Evolutionary conservation across 2,888 invertebrate species (phyloP), one percentile per base, ranked within the genome.

Genomic region (Lycaena phlaeas): DNA sequence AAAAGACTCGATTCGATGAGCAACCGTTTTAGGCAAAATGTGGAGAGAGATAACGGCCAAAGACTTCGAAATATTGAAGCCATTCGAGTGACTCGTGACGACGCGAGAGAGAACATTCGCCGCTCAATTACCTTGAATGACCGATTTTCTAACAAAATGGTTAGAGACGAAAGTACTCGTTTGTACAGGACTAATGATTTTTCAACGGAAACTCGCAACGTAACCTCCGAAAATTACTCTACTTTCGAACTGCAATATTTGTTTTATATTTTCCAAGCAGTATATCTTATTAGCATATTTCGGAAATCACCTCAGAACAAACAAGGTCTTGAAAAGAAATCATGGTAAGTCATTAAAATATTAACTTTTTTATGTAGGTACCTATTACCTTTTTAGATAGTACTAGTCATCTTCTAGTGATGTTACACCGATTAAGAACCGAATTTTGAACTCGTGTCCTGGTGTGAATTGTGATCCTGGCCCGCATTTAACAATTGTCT

Each of bases 181-280:
- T 22, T 9, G 2, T 22, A 22, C 22, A 22, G 22, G 9, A 22
- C 22, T 9, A 22, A 22, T 5, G 22, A 22, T 22, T 30, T 17
- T 22, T 22, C 11, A 6, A 34, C n/a, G 6, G 11, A 18, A 7
- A 3, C 34, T 11, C 34, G 12, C 11, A 2, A 17, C 9, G 18
- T 7, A 12, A 1, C 28, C 14, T 29, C 11, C 12, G 14, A 34
- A 2, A 22, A 17, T 18, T 3, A 17, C 10, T 39, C 36, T 14
- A 36, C 17, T 27, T 49, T 53, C 25, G 66, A 57, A 42, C 76
- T 72, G 78, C 67, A 70, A 50, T 63, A 66, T 40, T 29, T 73
- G n/a, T 57, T 81, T 36, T 78, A 74, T 46, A 61, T 67, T 9
- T 30, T 81, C 38, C 79, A 81, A 58, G 71, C 55, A 7, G 58